These are phyloP conservation scores for Telmatherina bonti DNA, from an alignment of 2,797 vertebrate species.

Conservation along the genomic window DNA sequence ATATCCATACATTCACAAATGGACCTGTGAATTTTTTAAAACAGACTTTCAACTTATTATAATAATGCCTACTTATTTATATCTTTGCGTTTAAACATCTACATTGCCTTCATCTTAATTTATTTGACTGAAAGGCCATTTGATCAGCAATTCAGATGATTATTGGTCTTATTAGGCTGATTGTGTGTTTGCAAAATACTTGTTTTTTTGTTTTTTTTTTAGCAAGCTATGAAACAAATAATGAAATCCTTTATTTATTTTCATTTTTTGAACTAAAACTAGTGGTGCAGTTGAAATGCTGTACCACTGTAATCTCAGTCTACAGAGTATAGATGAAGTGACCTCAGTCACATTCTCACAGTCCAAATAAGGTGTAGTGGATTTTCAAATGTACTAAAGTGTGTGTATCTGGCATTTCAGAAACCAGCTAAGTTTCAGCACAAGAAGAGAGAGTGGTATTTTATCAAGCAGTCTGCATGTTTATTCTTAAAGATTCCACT, in stretches of 20 bases:
- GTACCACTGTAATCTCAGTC: neutral
- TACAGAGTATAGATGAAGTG: neutral
- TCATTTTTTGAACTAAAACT: neutral
- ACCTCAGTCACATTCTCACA: neutral
- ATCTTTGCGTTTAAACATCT: neutral
- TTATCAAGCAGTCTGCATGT: neutral
- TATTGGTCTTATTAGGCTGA: neutral
- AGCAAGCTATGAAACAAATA: too few species aligned
- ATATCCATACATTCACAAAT: neutral
- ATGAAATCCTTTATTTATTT: neutral
- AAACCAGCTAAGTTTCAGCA: neutral
- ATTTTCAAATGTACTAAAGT: neutral
- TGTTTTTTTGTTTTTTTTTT: too few species aligned
- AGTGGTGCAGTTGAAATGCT: neutral
- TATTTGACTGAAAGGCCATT: neutral
- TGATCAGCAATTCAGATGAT: neutral
- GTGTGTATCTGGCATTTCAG: neutral
- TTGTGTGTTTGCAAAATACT: neutral
- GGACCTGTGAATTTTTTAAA: neutral
- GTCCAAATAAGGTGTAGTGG: neutral
- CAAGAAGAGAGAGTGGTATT: neutral
- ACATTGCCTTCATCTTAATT: neutral
- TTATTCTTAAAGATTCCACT: conserved; percentile 2
- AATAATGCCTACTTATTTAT: neutral
- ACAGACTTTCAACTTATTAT: neutral